A percentile compares a stretch with the other conserved stretches of the same genome.
Evolutionary conservation across 1,140 invertebrate genomes (phyloP).

Genomic region (Rhagoletis zephyria): DNA sequence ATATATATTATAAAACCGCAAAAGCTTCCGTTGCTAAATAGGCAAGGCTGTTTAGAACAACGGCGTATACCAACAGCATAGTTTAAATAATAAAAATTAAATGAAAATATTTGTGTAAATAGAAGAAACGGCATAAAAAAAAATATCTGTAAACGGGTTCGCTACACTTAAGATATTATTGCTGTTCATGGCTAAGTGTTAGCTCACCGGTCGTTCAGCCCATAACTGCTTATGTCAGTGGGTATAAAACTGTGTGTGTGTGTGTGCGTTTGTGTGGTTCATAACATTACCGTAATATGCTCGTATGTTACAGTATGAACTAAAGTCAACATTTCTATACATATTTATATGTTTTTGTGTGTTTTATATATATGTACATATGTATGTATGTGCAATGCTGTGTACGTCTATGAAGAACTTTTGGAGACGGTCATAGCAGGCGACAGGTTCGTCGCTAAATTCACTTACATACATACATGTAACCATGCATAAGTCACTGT

Average conservation of each 20-base stretch:
- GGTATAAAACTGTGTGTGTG: too few relatives aligned
- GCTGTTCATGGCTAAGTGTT: background rate
- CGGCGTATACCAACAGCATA: background rate
- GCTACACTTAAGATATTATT: background rate
- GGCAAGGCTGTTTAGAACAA: background rate
- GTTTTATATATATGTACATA: background rate
- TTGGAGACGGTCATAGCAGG: background rate
- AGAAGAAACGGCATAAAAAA: background rate
- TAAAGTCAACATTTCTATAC: too few relatives aligned
- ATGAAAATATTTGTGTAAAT: background rate
- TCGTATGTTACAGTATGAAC: too few relatives aligned
- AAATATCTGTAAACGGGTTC: background rate
- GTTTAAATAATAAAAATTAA: background rate
- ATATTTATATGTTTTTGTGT: too few relatives aligned
- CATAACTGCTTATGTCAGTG: too few relatives aligned
- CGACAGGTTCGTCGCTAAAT: background rate
- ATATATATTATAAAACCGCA: background rate
- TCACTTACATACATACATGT: background rate
- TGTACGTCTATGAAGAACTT: background rate
- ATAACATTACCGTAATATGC: too few relatives aligned
- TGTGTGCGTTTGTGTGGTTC: too few relatives aligned
- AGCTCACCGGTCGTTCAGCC: background rate
- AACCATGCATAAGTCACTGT: background rate
- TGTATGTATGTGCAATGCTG: background rate
- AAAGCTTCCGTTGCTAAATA: background rate